Base-by-base conservation (phyloP, 2,888 invertebrate genomes). In the Dorcus parallelipipedus region DNA sequence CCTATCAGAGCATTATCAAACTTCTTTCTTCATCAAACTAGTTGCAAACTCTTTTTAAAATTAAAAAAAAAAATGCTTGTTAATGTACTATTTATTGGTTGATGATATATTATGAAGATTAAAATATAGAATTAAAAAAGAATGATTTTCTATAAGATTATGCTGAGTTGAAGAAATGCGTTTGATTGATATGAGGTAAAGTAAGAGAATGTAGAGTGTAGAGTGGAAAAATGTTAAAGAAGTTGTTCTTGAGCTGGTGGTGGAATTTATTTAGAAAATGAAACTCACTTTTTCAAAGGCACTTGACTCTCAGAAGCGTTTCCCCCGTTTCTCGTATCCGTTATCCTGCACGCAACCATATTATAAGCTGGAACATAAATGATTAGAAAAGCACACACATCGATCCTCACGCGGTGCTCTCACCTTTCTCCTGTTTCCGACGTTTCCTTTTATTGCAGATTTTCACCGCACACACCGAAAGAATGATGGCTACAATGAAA, bases 391-490 rank as follows among this genome's bases (percentile, higher is more conserved):
- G 52, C 14, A 41, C 26, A 54, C 33, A 38, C 26, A 52, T 51
- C 48, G 45, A 42, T 20, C 10, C 20, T 7, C 3, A 3, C n/a
- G 39, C 9, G 10, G 9, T 38, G 58, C 52, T 54, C 83, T 83
- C 85, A 96, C 97, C 96, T 93, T 96, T 95, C 83, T 95, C 95
- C 82, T 95, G 95, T 88, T 95, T 95, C 84, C 95, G 90, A 74
- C 95, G 87, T 82, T 95, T 95, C 77, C 95, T 86, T 82, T 95
- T 95, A 84, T 96, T 97, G 87, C 95, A 95, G 80, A 96, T 95
- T 85, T 97, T 95, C 76, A 97, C 95, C 73, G 95, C 95, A 84
- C 97, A 95, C 76, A 97, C 92, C 72, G 96, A 95, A 74, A 97
- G 87, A 76, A 97, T 94, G 81, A 97, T 95, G 79, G 96, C 95